Conservation (phyloP, 1,140 invertebrate genomes). For the Drosophila varians region DNA sequence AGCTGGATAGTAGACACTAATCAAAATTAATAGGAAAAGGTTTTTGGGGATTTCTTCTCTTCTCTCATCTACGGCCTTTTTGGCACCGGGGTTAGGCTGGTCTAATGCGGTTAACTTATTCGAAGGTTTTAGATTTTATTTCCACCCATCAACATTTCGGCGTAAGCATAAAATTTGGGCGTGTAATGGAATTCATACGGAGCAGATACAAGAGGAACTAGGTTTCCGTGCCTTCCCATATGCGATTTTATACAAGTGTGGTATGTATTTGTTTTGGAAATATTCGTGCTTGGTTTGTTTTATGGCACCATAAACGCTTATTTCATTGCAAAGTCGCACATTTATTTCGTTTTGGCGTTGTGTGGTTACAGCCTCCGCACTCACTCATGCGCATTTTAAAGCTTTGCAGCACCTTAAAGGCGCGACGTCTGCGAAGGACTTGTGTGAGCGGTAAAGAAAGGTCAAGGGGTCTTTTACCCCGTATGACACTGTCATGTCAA, state of each 20-base stretch:
- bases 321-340: constrained; percentile 81
- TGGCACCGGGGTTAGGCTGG: background rate
- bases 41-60: constrained; percentile 26
- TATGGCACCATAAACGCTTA: constrained; percentile 79
- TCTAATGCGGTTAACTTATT: too few relatives aligned
- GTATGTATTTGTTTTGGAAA: constrained; percentile 66
- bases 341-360: constrained; percentile 77
- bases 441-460: too few relatives aligned
- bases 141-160: constrained; percentile 9
- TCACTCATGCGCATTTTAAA: constrained; percentile 45
- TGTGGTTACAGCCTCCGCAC: constrained; percentile 65
- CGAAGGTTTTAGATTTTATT: background rate
- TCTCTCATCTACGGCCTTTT: background rate
- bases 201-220: constrained; percentile 9
- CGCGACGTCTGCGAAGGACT: background rate
- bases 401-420: constrained; percentile 54
- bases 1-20: constrained; percentile 27
- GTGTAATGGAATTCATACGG: constrained; percentile 57
- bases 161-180: constrained; percentile 40
- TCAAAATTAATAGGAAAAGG: constrained; percentile 50
- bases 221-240: constrained; percentile 16
- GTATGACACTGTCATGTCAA: too few relatives aligned
- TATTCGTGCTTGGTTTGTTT: constrained; percentile 78
- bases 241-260: constrained; percentile 1
- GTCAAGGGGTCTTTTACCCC: too few relatives aligned